phyloP scores from a whole-genome alignment of 2,888 invertebrate species.

The Ditula angustiorana region DNA sequence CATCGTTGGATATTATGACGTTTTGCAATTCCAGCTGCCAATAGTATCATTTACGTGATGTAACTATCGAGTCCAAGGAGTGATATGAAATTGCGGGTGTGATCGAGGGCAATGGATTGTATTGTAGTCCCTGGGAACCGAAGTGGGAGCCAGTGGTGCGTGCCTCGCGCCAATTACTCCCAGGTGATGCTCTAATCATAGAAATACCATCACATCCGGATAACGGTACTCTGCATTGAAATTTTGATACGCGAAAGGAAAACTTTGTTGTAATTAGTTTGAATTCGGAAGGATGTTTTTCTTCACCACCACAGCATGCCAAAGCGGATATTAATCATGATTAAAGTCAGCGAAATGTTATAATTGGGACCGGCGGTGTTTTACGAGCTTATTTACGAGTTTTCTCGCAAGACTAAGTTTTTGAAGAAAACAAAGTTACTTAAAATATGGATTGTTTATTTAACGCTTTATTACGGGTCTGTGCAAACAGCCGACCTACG shows the following conservation, averaged over 20 bases:
- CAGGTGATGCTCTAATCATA: slow-evolving; percentile 48
- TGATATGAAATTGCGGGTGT: slow-evolving; percentile 65
- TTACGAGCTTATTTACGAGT: slow-evolving; percentile 74
- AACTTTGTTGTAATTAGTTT: slow-evolving; percentile 23
- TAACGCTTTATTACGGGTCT: slow-evolving; percentile 59
- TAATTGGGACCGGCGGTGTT: slow-evolving; percentile 72
- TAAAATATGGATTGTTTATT: slow-evolving; percentile 65
- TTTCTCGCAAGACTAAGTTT: slow-evolving; percentile 61
- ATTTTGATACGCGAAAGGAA: slow-evolving; percentile 10
- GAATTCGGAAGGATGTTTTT: slow-evolving; percentile 46
- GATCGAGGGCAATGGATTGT: slow-evolving; percentile 57
- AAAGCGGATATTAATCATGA: slow-evolving; percentile 70
- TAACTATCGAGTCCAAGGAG: slow-evolving; percentile 70
- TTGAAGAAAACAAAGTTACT: slow-evolving; percentile 63
- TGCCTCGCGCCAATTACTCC: slow-evolving; percentile 55
- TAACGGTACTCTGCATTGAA: slow-evolving; percentile 19
- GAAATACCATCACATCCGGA: slow-evolving; percentile 42
- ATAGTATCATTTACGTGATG: slow-evolving; percentile 78
- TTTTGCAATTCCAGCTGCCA: slow-evolving; percentile 52
- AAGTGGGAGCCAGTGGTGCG: slow-evolving; percentile 48
- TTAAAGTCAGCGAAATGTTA: slow-evolving; percentile 70
- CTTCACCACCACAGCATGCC: slow-evolving; percentile 50
- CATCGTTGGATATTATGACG: slow-evolving; percentile 48
- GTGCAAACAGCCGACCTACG: slow-evolving; percentile 54
- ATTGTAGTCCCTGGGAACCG: slow-evolving; percentile 65